A percentile compares a stretch with the other conserved stretches of the same genome.
Conservation (phyloP, 2,888 invertebrate genomes). For the Zaprionus bogoriensis region DNA sequence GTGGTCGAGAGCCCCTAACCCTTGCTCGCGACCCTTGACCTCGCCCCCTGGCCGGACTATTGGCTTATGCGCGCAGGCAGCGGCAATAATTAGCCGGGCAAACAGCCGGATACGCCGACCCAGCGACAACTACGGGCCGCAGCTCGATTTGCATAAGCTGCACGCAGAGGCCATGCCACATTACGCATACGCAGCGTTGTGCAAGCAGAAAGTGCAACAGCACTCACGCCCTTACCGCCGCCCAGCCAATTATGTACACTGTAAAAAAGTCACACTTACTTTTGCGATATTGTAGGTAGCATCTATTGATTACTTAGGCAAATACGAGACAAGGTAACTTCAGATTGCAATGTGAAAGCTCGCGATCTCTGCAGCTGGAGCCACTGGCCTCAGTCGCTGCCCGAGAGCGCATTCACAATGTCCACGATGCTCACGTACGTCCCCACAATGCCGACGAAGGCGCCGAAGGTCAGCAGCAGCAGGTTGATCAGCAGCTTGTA, state of each 20-base stretch:
- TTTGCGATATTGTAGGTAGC: neutral
- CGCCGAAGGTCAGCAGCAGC: conserved; percentile 88
- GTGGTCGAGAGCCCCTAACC: conserved; percentile 5
- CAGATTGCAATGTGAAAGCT: neutral
- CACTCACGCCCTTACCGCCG: neutral
- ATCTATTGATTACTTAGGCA: neutral
- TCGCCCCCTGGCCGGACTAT: neutral
- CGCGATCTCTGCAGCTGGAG: neutral
- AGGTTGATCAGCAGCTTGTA: conserved; percentile 89
- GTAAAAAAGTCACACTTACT: neutral
- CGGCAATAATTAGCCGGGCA: conserved; percentile 44
- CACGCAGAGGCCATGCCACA: conserved; percentile 37
- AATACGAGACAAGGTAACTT: neutral
- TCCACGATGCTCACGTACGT: conserved; percentile 83
- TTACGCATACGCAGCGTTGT: conserved; percentile 45
- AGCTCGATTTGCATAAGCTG: conserved; percentile 50
- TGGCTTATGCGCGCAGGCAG: conserved; percentile 22
- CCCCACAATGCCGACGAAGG: conserved; percentile 90
- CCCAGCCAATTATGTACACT: neutral
- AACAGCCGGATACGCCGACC: conserved; percentile 12
- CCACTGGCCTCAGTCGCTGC: neutral
- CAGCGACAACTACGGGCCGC: conserved; percentile 15
- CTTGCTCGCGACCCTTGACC: neutral
- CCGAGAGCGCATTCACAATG: conserved; percentile 60
- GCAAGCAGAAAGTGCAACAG: conserved; percentile 12